phyloP scores from a whole-genome alignment of 2,888 invertebrate species.

The Chironomus tentans region DNA sequence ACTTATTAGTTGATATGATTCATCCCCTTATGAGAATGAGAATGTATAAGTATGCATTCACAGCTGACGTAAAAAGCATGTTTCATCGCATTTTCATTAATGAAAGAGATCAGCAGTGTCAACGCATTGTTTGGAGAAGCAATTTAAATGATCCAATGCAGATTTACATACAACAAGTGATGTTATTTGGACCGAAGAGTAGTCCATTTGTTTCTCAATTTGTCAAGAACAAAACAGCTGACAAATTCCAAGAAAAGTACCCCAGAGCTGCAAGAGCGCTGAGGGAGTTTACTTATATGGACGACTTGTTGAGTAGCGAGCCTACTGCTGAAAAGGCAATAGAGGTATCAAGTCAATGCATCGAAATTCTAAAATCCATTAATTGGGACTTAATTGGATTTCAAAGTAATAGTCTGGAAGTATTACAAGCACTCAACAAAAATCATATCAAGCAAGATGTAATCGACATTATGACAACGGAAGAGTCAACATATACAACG shows the following conservation, averaged over 20 bases:
- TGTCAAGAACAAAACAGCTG: background rate
- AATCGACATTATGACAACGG: background rate
- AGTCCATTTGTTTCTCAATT: background rate
- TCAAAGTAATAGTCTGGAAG: background rate
- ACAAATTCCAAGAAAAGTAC: background rate
- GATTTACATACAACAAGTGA: background rate
- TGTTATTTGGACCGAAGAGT: background rate
- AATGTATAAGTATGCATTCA: slow-evolving; percentile 34
- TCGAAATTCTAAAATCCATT: background rate
- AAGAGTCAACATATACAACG: no score
- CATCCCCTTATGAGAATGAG: slow-evolving; percentile 37
- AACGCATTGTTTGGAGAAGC: slow-evolving; percentile 34
- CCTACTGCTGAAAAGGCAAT: background rate
- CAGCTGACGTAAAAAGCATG: slow-evolving; percentile 33
- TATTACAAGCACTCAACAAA: background rate
- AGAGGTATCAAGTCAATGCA: background rate
- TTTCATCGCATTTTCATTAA: slow-evolving; percentile 33
- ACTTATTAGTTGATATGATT: slow-evolving; percentile 33
- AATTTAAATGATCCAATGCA: background rate
- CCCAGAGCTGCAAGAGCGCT: background rate
- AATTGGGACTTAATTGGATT: background rate
- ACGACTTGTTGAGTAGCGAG: background rate
- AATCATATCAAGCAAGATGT: background rate
- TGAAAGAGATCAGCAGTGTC: slow-evolving; percentile 32
- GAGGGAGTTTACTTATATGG: background rate